Percentiles rank a stretch among this genome's conserved stretches.
Conservation (phyloP, 2,113 vertebrate species). For the Leptobrachium leishanense region DNA sequence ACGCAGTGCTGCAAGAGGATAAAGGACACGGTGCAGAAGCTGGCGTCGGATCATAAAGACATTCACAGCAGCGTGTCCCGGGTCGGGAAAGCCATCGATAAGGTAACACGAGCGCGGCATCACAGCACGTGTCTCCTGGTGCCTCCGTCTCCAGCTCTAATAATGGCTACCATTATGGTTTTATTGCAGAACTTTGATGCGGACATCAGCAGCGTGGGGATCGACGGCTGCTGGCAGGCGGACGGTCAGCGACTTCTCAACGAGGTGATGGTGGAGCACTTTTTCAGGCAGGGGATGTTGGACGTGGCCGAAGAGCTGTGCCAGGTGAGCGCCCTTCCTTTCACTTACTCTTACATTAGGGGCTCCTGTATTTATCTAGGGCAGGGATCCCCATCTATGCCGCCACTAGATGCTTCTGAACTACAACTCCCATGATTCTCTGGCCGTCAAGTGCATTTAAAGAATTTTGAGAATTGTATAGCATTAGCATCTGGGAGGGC, state of each 20-base stretch:
- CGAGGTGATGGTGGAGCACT: constrained; percentile 84
- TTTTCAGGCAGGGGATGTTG: constrained; percentile 82
- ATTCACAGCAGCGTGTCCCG: constrained; percentile 84
- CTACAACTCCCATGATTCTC: too few relatives aligned
- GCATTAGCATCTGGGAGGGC: too few relatives aligned
- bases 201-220: constrained; percentile 81
- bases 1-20: constrained; percentile 84
- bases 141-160: neutral
- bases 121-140: neutral
- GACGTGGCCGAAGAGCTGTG: constrained; percentile 82
- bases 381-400: too few relatives aligned
- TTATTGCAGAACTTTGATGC: constrained; percentile 78
- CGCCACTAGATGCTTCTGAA: too few relatives aligned
- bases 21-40: constrained; percentile 82
- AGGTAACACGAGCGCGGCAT: constrained; percentile 61
- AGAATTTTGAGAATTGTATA: too few relatives aligned
- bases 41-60: constrained; percentile 83
- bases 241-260: constrained; percentile 81
- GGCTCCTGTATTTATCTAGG: too few relatives aligned
- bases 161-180: neutral
- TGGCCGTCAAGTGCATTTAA: too few relatives aligned
- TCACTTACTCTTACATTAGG: neutral
- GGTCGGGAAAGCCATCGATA: constrained; percentile 85
- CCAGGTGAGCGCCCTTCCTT: constrained; percentile 64
- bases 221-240: constrained; percentile 81